phyloP scores from a whole-genome alignment of 2,797 vertebrate genomes.

The Echeneis naucrates region DNA sequence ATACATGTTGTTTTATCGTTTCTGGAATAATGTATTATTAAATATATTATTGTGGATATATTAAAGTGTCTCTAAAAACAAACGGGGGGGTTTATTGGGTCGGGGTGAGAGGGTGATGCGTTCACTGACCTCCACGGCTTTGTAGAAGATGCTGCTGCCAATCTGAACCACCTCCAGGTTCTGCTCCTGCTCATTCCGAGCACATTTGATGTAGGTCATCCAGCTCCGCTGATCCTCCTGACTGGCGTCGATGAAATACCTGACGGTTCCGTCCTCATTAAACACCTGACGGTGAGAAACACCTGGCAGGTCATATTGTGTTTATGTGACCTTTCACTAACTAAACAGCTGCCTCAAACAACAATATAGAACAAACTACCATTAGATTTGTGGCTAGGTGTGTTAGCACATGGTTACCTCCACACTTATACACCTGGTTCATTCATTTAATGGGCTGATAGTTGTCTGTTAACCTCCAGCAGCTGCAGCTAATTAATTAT shows the following conservation, averaged over 20 bases:
- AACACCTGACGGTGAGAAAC: conserved; percentile 88
- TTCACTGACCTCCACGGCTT: conserved; percentile 92
- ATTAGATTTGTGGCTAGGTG: neutral
- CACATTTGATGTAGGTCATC: conserved; percentile 99
- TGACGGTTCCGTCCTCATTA: conserved; percentile 93
- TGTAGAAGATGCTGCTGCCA: conserved; percentile 97
- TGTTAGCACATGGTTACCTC: too few species aligned
- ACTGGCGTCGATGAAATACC: conserved; percentile 96
- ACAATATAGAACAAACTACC: too few species aligned
- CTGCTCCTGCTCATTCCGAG: conserved; percentile 96
- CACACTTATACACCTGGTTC: too few species aligned
- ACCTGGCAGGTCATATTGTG: too few species aligned
- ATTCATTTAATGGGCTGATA: too few species aligned
- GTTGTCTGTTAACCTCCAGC: neutral
- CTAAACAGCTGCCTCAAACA: too few species aligned
- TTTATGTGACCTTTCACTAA: too few species aligned
- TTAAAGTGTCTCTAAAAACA: too few species aligned
- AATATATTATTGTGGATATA: too few species aligned
- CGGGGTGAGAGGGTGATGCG: fast-evolving
- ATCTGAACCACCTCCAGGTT: conserved; percentile 98
- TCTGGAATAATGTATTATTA: too few species aligned
- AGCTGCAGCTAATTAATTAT: neutral
- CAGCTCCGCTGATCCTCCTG: conserved; percentile 98
- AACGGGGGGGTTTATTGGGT: too few species aligned
- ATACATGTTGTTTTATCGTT: too few species aligned